Percentiles rank a stretch among this genome's conserved stretches.
Conservation (phyloP, 2,113 vertebrate genomes). For the Neoarius graeffei region DNA sequence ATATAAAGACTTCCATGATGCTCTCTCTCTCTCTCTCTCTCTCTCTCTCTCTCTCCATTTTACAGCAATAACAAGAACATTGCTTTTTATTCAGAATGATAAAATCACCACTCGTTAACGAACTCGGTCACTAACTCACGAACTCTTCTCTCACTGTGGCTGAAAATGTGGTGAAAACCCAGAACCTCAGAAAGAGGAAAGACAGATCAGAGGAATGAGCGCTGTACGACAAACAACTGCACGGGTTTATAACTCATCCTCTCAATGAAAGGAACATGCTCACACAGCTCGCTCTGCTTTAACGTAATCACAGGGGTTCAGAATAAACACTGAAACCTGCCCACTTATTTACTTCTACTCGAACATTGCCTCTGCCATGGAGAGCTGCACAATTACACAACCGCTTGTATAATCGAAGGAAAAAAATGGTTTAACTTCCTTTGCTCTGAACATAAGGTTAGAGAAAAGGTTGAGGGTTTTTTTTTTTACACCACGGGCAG, state of each 20-base stretch:
- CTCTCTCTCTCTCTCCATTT: slow-evolving; percentile 14
- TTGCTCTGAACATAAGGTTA: not conserved
- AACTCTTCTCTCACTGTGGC: not conserved
- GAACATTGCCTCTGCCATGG: not conserved
- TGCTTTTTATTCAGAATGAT: not conserved
- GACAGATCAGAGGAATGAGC: not conserved
- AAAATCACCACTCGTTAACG: not conserved
- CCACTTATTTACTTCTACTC: not conserved
- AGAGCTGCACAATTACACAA: not conserved
- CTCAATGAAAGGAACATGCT: not conserved
- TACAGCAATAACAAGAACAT: slow-evolving; percentile 39
- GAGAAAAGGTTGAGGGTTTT: not conserved
- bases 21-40: not conserved
- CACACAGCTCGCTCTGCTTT: not conserved
- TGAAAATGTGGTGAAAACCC: not conserved
- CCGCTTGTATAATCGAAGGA: not conserved
- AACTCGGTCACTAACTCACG: not conserved
- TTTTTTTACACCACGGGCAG: not conserved
- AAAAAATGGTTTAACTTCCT: not conserved
- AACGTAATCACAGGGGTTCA: not conserved
- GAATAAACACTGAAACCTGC: not conserved
- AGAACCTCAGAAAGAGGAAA: not conserved
- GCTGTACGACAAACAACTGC: not conserved
- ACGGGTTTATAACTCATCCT: not conserved
- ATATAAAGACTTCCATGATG: not conserved